Evolutionary conservation across 2,113 vertebrate genomes (phyloP), one percentile per base, ranked within the genome.

Genomic region (Gracilinanus agilis): DNA sequence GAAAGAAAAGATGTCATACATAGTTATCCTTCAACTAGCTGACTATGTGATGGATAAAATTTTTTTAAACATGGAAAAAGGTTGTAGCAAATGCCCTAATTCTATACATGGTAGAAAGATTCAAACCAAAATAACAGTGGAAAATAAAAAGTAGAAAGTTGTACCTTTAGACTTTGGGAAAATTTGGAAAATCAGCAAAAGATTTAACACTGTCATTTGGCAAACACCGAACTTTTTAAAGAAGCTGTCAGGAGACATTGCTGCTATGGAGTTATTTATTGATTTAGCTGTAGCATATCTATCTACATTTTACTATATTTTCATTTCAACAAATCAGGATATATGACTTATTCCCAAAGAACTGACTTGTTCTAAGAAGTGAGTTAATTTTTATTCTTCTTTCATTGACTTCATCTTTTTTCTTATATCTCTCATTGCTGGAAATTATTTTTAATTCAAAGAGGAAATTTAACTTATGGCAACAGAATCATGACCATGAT

Each of bases 261-360:
- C 90, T 96, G 0, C 24, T 94, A 90, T 89, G 96, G 10, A 93
- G 93, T 98, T 98, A 96, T 94, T 97, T 97, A 92, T 96, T 67
- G 67, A 90, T 96, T 97, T 91, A 90, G 54, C 54, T 89, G 23
- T 88, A 92, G 19, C 21, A 0, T 96, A 54, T 96, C 94, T 91
- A 56, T 95, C 90, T 97, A 13, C 95, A 89, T 67, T n/a, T n/a
- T n/a, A n/a, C n/a, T n/a, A n/a, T n/a, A n/a, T 96, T 89, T 92
- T 92, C 88, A 91, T 93, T 90, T 49, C 91, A 96, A 91, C 49
- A 97, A 93, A 91, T 96, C 94, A 93, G 23, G 88, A 34, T 0
- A 0, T 19, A 93, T 91, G 89, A 56, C 40, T 56, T 88, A 27
- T 95, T 96, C 92, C 56, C 53, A 88, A 88, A 92, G 90, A 90